Conservation (phyloP, 1,140 invertebrate genomes). For the Hestina assimilis region DNA sequence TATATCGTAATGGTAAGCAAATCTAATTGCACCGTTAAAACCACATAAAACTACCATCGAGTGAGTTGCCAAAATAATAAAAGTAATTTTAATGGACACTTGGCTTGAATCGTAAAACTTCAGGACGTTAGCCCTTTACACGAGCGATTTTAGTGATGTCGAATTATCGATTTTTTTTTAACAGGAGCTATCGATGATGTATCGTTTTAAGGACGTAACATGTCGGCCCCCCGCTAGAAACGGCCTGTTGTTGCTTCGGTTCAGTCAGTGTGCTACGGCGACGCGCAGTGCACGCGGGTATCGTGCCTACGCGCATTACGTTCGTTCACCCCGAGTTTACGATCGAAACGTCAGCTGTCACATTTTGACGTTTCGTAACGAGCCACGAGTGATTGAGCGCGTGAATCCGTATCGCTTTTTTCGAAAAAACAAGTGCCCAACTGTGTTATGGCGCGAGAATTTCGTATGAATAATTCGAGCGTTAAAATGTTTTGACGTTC, state of each 20-base stretch:
- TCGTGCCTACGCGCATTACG: constrained; percentile 46
- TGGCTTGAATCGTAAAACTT: constrained; percentile 31
- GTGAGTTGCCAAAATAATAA: constrained; percentile 29
- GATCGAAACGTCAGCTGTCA: constrained; percentile 66
- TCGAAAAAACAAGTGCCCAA: constrained; percentile 27
- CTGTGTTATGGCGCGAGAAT: constrained; percentile 39
- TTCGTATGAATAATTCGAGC: constrained; percentile 43
- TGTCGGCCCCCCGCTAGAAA: constrained; percentile 55
- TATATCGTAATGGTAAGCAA: constrained; percentile 16
- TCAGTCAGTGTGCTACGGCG: constrained; percentile 53
- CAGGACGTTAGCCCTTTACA: constrained; percentile 29
- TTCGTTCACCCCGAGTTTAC: constrained; percentile 59
- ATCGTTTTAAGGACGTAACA: constrained; percentile 55
- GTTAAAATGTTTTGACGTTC: constrained; percentile 46
- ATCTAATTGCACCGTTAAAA: constrained; percentile 33
- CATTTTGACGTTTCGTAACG: constrained; percentile 62
- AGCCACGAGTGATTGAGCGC: constrained; percentile 34
- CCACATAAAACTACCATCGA: constrained; percentile 31
- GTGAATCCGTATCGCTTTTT: constrained; percentile 31
- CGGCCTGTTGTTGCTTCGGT: constrained; percentile 16
- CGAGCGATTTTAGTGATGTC: constrained; percentile 43
- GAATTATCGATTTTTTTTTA: constrained; percentile 50
- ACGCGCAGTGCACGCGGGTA: constrained; percentile 46
- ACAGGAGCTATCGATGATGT: constrained; percentile 61
- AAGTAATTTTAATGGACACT: constrained; percentile 23